These are phyloP conservation scores for Megaustenia siamemsis DNA, from an alignment of 2,888 invertebrate species.

Conservation along the genomic window DNA sequence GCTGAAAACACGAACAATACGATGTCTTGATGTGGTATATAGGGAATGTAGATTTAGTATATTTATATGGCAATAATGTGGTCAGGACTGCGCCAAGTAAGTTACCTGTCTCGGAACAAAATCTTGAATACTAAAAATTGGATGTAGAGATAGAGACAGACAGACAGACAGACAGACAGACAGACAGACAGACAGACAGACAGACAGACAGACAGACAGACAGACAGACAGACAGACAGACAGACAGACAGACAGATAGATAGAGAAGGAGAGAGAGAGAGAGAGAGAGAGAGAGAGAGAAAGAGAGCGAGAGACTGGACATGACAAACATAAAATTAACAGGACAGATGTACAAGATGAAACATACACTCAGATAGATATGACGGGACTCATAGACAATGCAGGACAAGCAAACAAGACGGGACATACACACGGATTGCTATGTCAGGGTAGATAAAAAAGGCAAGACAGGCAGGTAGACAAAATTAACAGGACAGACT, in stretches of 20 bases:
- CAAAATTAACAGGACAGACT: not conserved
- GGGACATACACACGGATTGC: not conserved
- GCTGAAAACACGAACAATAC: too few species aligned
- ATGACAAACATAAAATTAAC: not conserved
- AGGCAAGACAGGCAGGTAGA: too few species aligned
- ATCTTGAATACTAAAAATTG: too few species aligned
- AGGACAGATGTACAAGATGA: not conserved
- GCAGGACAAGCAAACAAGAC: not conserved
- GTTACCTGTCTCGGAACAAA: too few species aligned
- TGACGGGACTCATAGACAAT: not conserved
- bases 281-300: conserved; percentile 15
- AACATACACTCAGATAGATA: not conserved
- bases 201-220: not conserved
- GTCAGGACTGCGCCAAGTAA: too few species aligned
- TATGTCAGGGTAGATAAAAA: not conserved
- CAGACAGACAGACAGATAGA: not conserved
- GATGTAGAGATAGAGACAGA: too few species aligned
- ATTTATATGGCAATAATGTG: too few species aligned
- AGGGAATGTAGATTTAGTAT: too few species aligned
- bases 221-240: not conserved
- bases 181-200: too few species aligned
- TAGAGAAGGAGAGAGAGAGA: conserved; percentile 2
- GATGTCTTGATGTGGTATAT: too few species aligned
- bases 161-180: too few species aligned
- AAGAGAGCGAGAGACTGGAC: conserved; percentile 28